phyloP scores from a whole-genome alignment of 2,888 invertebrate species.

The Rhamphomyia laevipes region DNA sequence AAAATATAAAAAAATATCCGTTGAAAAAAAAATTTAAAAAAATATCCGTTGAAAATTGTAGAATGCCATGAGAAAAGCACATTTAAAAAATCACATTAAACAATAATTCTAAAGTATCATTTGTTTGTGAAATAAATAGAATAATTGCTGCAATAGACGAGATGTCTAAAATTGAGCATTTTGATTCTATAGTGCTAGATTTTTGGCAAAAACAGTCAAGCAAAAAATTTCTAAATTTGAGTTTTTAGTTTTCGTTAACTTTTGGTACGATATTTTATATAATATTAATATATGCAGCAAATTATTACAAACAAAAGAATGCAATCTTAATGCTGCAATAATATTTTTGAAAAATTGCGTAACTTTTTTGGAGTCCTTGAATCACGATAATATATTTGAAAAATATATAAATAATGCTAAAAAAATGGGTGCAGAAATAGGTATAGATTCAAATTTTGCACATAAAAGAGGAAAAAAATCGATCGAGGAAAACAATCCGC shows the following conservation, averaged over 20 bases:
- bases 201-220: neutral
- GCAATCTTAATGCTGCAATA: constrained; percentile 2
- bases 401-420: constrained; percentile 1
- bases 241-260: neutral
- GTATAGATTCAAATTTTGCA: neutral
- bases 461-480: constrained; percentile 1
- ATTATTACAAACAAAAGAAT: constrained; percentile 1
- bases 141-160: neutral
- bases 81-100: too few species aligned
- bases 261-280: neutral
- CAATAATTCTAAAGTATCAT: too few species aligned
- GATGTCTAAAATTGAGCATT: neutral
- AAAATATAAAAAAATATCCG: too few species aligned
- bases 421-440: neutral
- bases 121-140: neutral
- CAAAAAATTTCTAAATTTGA: neutral
- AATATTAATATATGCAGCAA: constrained; percentile 1
- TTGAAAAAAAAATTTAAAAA: too few species aligned
- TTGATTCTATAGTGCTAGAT: neutral
- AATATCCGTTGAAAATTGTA: neutral
- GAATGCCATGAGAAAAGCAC: neutral
- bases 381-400: constrained; percentile 1
- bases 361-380: constrained; percentile 1
- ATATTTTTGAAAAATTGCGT: constrained; percentile 1
- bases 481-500: constrained; percentile 1